Evolutionary conservation across 2,888 invertebrate genomes (phyloP).

Genomic region (Hypolimnas misippus): DNA sequence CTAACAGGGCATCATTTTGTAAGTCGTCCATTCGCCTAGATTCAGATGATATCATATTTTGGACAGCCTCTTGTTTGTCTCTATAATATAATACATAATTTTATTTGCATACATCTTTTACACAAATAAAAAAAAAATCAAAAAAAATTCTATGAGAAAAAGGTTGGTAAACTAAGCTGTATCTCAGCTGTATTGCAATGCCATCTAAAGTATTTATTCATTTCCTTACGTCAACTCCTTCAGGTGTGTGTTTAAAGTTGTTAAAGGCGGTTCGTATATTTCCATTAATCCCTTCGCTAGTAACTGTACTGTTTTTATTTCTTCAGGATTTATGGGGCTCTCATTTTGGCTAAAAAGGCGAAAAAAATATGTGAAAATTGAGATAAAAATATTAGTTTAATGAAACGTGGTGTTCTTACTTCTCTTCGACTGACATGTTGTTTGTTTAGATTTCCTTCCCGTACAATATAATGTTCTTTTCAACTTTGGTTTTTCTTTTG

Average conservation of each 20-base stretch:
- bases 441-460: background rate
- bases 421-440: slow-evolving; percentile 25
- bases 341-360: slow-evolving; percentile 44
- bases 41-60: slow-evolving; percentile 67
- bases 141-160: too few relatives aligned
- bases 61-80: slow-evolving; percentile 72
- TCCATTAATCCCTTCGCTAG: slow-evolving; percentile 74
- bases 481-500: too few relatives aligned
- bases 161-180: too few relatives aligned
- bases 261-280: slow-evolving; percentile 74
- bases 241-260: slow-evolving; percentile 74
- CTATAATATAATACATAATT: slow-evolving; percentile 51
- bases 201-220: too few relatives aligned
- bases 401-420: slow-evolving; percentile 10
- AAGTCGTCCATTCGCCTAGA: slow-evolving; percentile 68
- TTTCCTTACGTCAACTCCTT: slow-evolving; percentile 80
- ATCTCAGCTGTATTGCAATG: too few relatives aligned
- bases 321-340: slow-evolving; percentile 51
- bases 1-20: slow-evolving; percentile 75
- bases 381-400: background rate
- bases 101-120: background rate
- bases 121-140: too few relatives aligned
- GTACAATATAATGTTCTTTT: background rate
- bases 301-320: slow-evolving; percentile 63
- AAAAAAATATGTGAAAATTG: background rate